A percentile compares a stretch with the other conserved stretches of the same genome.
Conservation (phyloP, 2,797 vertebrate genomes). For the Falco naumanni region DNA sequence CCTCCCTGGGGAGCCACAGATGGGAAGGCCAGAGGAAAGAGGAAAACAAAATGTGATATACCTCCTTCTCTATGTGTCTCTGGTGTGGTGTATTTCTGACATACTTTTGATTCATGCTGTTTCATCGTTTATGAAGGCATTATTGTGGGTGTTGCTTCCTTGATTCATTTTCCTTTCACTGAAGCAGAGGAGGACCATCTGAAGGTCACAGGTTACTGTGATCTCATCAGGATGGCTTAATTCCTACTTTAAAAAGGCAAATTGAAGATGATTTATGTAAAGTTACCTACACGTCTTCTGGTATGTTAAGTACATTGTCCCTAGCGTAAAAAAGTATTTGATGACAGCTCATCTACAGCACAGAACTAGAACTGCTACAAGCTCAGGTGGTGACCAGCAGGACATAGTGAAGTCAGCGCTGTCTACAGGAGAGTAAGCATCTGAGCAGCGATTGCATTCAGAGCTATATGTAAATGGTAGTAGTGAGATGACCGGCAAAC, state of each 20-base stretch:
- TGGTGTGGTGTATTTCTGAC: background rate
- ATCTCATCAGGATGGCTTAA: background rate
- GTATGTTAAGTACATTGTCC: background rate
- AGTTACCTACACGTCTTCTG: background rate
- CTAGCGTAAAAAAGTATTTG: background rate
- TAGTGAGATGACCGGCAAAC: background rate
- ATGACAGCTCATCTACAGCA: background rate
- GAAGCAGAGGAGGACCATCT: background rate
- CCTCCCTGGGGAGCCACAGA: background rate
- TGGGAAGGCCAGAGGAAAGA: background rate
- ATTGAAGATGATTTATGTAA: background rate
- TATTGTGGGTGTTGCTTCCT: background rate
- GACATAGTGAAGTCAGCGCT: background rate
- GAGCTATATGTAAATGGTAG: background rate
- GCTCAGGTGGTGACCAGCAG: background rate
- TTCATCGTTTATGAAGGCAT: background rate
- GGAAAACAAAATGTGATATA: background rate
- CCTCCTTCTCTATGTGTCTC: background rate
- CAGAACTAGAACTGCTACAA: background rate
- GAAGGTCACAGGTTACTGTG: background rate
- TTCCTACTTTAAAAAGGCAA: background rate
- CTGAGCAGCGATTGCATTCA: fast-evolving
- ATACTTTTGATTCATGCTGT: background rate
- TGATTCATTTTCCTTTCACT: background rate
- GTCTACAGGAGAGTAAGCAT: background rate